Percentiles rank a stretch among this genome's conserved stretches.
Evolutionary conservation across 2,797 vertebrate genomes (phyloP).

Genomic region (Lepidocolaptes lacrymiger): DNA sequence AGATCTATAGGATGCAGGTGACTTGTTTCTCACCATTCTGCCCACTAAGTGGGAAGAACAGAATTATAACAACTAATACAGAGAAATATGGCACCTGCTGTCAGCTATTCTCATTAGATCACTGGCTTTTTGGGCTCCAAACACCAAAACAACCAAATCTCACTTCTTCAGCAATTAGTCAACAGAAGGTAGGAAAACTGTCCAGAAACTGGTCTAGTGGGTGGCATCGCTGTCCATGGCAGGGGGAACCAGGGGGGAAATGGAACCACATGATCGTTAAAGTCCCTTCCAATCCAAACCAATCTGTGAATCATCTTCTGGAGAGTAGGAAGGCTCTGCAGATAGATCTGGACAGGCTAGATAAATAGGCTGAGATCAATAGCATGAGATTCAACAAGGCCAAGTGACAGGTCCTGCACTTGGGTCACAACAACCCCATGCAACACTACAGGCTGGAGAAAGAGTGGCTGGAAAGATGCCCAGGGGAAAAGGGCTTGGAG

Average conservation of each 20-base stretch:
- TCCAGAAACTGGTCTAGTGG: neutral
- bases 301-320: neutral
- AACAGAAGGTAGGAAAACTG: neutral
- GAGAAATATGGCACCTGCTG: neutral
- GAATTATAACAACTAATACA: neutral
- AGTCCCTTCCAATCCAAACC: neutral
- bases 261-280: neutral
- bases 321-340: neutral
- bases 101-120: neutral
- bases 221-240: rapidly evolving
- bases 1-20: neutral
- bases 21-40: neutral
- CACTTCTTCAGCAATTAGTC: neutral
- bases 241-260: rapidly evolving
- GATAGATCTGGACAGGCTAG: neutral
- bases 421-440: neutral
- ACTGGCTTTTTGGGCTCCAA: neutral
- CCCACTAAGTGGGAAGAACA: neutral
- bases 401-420: neutral
- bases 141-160: neutral
- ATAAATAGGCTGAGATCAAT: neutral
- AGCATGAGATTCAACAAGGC: neutral
- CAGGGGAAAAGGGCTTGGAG: neutral
- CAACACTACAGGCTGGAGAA: rapidly evolving
- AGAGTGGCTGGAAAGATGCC: neutral